Evolutionary conservation across 2,888 invertebrate species (phyloP), one percentile per base, ranked within the genome.

Genomic region (Diaprepes abbreviatus): DNA sequence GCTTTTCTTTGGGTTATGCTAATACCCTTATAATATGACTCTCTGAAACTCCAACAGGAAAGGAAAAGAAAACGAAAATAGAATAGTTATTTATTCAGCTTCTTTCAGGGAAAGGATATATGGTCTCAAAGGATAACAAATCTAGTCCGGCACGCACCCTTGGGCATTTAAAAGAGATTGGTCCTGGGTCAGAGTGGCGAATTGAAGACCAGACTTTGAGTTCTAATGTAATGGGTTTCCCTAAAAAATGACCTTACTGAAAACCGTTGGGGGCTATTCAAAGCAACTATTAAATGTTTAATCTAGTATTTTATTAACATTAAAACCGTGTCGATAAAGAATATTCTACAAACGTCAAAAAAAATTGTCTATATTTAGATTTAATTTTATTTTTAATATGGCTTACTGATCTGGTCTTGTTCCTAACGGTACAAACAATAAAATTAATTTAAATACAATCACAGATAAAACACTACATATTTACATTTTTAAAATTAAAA

Each of bases 11-110:
- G 66, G 71, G 71, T 66, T 71, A 71, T 71, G 71, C 71, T 71
- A 71, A 71, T 71, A 63, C 65, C 66, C 52, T 63, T 67, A 66
- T 71, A 67, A 71, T 71, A 63, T 63, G 66, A 66, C 66, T 55
- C 66, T 48, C 52, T 40, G 66, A 66, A 54, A 54, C 48, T 57
- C 66, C 45, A 58, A 50, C 45, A 52, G 63, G 63, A 58, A 62
- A 55, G 63, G 33, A 59, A 63, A 63, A 67, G 65, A 69, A 76
- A 74, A 72, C 70, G 74, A 77, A 78, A 79, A 79, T 79, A 77
- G 79, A 75, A 78, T 77, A 77, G 77, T 78, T 79, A 79, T 79
- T 79, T 79, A 79, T 79, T 79, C 78, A 78, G 76, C 74, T 79
- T 74, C 75, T 75, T 77, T 73, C 72, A 69, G 70, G 74, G 75